phyloP scores from a whole-genome alignment of 2,113 vertebrate genomes.

The Propithecus coquereli region DNA sequence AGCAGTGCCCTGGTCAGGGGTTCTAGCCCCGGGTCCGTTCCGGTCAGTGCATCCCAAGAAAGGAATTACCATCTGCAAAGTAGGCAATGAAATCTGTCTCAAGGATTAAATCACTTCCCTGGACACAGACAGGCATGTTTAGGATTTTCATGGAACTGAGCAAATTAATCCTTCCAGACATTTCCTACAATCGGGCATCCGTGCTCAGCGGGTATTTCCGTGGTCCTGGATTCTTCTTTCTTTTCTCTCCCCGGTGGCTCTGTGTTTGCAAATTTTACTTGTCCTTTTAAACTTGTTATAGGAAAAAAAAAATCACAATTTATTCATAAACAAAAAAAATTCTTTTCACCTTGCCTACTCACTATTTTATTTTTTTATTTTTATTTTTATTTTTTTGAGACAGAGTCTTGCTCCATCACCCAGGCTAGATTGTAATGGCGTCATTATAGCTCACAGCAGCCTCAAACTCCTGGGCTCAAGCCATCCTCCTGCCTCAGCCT shows the following conservation, averaged over 20 bases:
- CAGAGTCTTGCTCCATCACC: too few relatives aligned
- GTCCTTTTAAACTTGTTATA: background rate
- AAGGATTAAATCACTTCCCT: background rate
- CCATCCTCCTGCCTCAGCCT: too few relatives aligned
- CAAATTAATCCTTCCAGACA: background rate
- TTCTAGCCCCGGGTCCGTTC: background rate
- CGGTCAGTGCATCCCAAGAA: background rate
- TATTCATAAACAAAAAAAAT: background rate
- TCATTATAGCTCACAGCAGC: too few relatives aligned
- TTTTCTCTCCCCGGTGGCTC: background rate
- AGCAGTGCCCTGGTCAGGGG: background rate
- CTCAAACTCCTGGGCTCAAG: too few relatives aligned
- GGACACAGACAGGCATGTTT: too few relatives aligned
- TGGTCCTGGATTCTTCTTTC: rapidly evolving
- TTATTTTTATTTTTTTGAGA: too few relatives aligned
- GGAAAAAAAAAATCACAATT: background rate
- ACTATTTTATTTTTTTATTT: too few relatives aligned
- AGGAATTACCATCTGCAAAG: too few relatives aligned
- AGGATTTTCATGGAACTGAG: background rate
- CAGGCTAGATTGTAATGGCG: too few relatives aligned
- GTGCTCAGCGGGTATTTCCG: rapidly evolving
- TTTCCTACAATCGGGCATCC: rapidly evolving
- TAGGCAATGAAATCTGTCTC: background rate
- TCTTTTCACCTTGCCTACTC: background rate
- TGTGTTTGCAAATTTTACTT: background rate